Evolutionary conservation across 2,797 vertebrate genomes (phyloP).

Genomic region (Hippopotamyrus pictus): DNA sequence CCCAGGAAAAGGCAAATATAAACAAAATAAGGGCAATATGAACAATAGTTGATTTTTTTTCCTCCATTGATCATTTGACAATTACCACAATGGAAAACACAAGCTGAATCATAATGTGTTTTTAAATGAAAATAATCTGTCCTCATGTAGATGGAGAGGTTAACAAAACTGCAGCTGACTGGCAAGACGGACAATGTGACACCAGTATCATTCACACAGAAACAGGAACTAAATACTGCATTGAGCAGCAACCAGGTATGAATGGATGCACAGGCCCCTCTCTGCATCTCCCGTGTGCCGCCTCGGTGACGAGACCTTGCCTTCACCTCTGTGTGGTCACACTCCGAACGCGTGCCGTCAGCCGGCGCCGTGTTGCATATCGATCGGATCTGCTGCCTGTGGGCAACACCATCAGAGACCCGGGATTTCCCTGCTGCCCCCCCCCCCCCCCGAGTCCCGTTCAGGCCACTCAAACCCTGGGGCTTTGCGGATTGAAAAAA

Average conservation of each 20-base stretch:
- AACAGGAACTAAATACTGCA: background rate
- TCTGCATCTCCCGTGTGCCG: background rate
- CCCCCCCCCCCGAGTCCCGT: background rate
- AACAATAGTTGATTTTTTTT: background rate
- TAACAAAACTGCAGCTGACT: background rate
- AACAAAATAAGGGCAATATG: background rate
- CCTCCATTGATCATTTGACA: background rate
- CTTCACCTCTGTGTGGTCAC: background rate
- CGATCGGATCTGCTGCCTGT: background rate
- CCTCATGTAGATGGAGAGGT: background rate
- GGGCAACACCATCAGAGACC: background rate
- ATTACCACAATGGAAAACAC: background rate
- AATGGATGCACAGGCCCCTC: background rate
- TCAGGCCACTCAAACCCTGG: background rate
- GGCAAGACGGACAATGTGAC: background rate
- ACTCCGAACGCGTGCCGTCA: background rate
- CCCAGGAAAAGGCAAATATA: background rate
- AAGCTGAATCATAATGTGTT: background rate
- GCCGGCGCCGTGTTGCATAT: background rate
- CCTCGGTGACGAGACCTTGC: background rate
- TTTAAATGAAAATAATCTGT: background rate
- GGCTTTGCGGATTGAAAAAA: background rate
- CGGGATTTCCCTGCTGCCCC: background rate
- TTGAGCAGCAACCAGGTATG: background rate
- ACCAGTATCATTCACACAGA: background rate